phyloP scores from a whole-genome alignment of 2,797 vertebrate species.

The Pseudochirops corinnae region DNA sequence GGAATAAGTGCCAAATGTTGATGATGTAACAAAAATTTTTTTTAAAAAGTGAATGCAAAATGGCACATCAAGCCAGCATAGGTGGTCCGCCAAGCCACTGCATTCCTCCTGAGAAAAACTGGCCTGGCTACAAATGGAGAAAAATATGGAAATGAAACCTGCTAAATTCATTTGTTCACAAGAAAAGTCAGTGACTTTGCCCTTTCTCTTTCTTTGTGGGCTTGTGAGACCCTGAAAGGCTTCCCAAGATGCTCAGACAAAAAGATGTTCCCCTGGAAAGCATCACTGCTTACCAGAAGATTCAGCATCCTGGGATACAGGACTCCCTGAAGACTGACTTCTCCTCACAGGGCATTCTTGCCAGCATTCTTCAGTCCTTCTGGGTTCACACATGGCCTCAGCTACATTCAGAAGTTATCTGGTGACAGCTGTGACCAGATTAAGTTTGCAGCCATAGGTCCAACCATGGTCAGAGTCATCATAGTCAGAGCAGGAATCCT shows the following conservation, averaged over 20 bases:
- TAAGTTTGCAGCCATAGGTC: slow-evolving; percentile 79
- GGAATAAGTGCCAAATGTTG: background rate
- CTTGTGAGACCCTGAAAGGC: slow-evolving; percentile 94
- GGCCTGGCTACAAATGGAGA: no score
- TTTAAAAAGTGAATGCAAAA: background rate
- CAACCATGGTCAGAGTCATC: no score
- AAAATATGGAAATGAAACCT: no score
- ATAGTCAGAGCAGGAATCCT: no score
- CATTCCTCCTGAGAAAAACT: no score
- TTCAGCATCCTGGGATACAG: slow-evolving; percentile 90
- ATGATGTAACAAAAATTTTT: background rate
- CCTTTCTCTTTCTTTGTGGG: slow-evolving; percentile 95
- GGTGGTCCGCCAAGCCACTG: no score
- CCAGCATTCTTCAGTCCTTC: slow-evolving; percentile 95
- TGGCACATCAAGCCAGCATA: no score
- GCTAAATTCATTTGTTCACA: slow-evolving; percentile 29
- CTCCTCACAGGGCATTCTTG: slow-evolving; percentile 91
- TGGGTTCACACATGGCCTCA: slow-evolving; percentile 91
- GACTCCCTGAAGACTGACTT: slow-evolving; percentile 90
- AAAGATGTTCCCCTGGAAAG: slow-evolving; percentile 91
- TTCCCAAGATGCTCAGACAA: slow-evolving; percentile 90
- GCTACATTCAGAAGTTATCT: slow-evolving; percentile 87
- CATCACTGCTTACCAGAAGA: slow-evolving; percentile 93
- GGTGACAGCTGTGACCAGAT: slow-evolving; percentile 86
- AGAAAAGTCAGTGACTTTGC: slow-evolving; percentile 84